Percentiles rank a stretch among this genome's conserved stretches.
phyloP scores from a whole-genome alignment of 2,888 invertebrate genomes.

The Nudaria mundana region DNA sequence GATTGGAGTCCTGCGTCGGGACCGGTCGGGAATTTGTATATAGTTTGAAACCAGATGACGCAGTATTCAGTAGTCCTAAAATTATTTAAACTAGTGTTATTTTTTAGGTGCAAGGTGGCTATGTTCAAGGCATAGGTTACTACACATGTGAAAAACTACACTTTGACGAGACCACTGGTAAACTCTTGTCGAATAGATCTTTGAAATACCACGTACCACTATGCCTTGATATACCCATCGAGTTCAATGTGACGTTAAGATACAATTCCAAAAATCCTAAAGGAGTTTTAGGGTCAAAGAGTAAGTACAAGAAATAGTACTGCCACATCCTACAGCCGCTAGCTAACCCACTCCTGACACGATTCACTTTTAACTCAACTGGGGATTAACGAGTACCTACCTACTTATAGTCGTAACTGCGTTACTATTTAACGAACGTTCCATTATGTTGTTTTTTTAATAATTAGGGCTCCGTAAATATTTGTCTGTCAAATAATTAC shows the following conservation, averaged over 20 bases:
- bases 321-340: background rate
- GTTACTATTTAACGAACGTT: no score
- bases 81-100: no score
- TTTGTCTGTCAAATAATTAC: no score
- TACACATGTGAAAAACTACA: conserved; percentile 85
- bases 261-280: conserved; percentile 83
- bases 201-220: conserved; percentile 87
- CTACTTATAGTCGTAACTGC: no score
- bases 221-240: conserved; percentile 84
- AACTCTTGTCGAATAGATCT: conserved; percentile 84
- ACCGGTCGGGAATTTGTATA: no score
- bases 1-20: no score
- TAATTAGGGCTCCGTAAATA: no score
- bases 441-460: no score
- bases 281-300: conserved; percentile 86
- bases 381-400: no score
- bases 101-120: conserved; percentile 84
- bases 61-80: no score
- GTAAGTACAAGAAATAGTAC: conserved; percentile 47
- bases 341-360: no score
- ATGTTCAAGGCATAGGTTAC: conserved; percentile 86
- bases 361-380: background rate
- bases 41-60: no score
- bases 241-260: conserved; percentile 83
- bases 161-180: conserved; percentile 82